Conservation (phyloP, 2,888 invertebrate species). For the Phalera bucephala region DNA sequence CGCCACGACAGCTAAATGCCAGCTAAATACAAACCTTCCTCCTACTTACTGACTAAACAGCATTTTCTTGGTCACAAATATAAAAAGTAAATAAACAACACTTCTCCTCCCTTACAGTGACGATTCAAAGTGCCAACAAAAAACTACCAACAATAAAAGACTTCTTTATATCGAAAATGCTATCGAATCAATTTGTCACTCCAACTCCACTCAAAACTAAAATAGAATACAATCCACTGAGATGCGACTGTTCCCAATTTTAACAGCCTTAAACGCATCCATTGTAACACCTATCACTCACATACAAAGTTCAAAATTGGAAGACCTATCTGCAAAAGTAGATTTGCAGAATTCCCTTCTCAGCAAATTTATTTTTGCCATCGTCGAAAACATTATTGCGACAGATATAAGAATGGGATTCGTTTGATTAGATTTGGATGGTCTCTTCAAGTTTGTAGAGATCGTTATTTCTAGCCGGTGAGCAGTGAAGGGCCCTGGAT, state of each 20-base stretch:
- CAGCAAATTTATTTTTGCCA: slow-evolving; percentile 4
- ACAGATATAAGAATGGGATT: slow-evolving; percentile 19
- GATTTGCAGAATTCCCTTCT: slow-evolving; percentile 3
- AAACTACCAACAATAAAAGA: neutral
- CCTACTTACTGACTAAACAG: too few relatives aligned
- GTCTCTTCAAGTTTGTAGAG: slow-evolving; percentile 34
- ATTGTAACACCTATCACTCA: neutral
- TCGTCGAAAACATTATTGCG: slow-evolving; percentile 8
- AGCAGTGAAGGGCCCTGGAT: slow-evolving; percentile 47
- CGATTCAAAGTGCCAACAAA: neutral
- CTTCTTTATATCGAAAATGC: slow-evolving; percentile 25
- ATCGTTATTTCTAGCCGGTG: slow-evolving; percentile 56
- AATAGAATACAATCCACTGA: slow-evolving; percentile 44
- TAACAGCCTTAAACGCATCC: slow-evolving; percentile 8
- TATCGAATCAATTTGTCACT: slow-evolving; percentile 58
- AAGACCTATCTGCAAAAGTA: neutral
- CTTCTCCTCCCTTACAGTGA: too few relatives aligned
- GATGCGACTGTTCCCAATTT: slow-evolving; percentile 33
- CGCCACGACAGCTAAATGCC: too few relatives aligned
- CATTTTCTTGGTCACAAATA: neutral
- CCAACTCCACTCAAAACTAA: slow-evolving; percentile 45
- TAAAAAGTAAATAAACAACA: too few relatives aligned
- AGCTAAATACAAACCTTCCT: too few relatives aligned
- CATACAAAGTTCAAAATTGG: slow-evolving; percentile 5
- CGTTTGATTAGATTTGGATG: slow-evolving; percentile 7